Conservation (phyloP, 2,888 invertebrate genomes). For the Amphipyra tragopoginis region DNA sequence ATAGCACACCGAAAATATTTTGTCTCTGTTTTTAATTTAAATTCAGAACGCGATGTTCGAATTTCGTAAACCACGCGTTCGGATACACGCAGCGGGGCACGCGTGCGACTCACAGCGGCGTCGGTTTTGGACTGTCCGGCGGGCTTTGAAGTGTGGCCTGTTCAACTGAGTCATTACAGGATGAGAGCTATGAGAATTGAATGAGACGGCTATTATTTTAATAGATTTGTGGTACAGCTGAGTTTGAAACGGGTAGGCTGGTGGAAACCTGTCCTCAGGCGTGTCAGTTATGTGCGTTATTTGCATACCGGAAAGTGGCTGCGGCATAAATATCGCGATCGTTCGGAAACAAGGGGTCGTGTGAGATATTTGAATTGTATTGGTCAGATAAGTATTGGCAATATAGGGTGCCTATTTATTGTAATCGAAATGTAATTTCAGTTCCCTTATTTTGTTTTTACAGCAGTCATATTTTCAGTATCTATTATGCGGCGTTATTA, state of each 20-base stretch:
- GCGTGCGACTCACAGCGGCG: slow-evolving; percentile 49
- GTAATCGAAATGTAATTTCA: too few relatives aligned
- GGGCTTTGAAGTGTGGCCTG: slow-evolving; percentile 34
- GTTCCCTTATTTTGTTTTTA: too few relatives aligned
- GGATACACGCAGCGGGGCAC: slow-evolving; percentile 29
- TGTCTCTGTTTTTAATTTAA: slow-evolving; percentile 30
- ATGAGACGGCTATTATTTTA: slow-evolving; percentile 60
- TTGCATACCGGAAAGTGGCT: slow-evolving; percentile 55
- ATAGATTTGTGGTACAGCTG: slow-evolving; percentile 59
- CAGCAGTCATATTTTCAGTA: too few relatives aligned
- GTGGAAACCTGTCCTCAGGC: slow-evolving; percentile 50
- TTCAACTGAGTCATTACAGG: slow-evolving; percentile 55
- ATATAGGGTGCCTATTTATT: background rate
- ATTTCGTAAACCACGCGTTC: slow-evolving; percentile 49
- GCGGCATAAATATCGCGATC: slow-evolving; percentile 42
- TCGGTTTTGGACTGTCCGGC: slow-evolving; percentile 56
- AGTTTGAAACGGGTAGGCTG: slow-evolving; percentile 32
- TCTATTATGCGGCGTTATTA: too few relatives aligned
- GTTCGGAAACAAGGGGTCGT: slow-evolving; percentile 40
- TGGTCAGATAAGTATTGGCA: slow-evolving; percentile 23
- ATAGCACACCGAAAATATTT: slow-evolving; percentile 36
- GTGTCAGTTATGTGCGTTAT: slow-evolving; percentile 48
- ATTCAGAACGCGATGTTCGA: slow-evolving; percentile 46
- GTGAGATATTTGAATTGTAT: slow-evolving; percentile 42
- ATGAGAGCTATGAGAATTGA: slow-evolving; percentile 56